A percentile compares a stretch with the other conserved stretches of the same genome.
Conservation (phyloP, 2,888 invertebrate species). For the Catocala nupta region DNA sequence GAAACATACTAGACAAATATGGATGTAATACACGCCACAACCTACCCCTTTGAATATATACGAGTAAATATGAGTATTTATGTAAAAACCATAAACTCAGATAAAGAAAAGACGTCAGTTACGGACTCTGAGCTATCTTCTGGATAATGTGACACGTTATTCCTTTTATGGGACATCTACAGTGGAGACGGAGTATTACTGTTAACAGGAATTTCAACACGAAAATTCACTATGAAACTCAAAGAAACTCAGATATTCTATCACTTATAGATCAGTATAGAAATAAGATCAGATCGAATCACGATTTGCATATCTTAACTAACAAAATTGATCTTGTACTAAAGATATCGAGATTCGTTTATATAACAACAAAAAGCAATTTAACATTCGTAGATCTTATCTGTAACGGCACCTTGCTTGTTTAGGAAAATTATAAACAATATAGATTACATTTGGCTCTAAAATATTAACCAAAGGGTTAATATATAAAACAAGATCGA, state of each 20-base stretch:
- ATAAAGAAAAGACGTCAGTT: too few species aligned
- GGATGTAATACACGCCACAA: too few species aligned
- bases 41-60: too few species aligned
- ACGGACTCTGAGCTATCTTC: background rate
- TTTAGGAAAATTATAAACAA: constrained; percentile 14
- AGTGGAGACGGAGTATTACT: background rate
- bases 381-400: constrained; percentile 23
- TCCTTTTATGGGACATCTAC: background rate
- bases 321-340: constrained; percentile 22
- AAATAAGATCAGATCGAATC: constrained; percentile 18
- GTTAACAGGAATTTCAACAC: background rate
- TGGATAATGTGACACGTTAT: constrained; percentile 4
- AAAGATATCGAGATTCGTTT: constrained; percentile 20
- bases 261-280: constrained; percentile 18
- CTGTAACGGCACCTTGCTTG: constrained; percentile 7
- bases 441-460: background rate
- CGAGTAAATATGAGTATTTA: too few species aligned
- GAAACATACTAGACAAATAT: too few species aligned
- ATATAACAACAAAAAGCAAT: constrained; percentile 21
- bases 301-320: constrained; percentile 30
- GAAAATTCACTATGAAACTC: background rate
- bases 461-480: background rate
- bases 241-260: constrained; percentile 16
- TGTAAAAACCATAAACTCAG: too few species aligned
- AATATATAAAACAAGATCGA: too few species aligned